phyloP scores from a whole-genome alignment of 2,113 vertebrate genomes.

The Accipiter cooperii region DNA sequence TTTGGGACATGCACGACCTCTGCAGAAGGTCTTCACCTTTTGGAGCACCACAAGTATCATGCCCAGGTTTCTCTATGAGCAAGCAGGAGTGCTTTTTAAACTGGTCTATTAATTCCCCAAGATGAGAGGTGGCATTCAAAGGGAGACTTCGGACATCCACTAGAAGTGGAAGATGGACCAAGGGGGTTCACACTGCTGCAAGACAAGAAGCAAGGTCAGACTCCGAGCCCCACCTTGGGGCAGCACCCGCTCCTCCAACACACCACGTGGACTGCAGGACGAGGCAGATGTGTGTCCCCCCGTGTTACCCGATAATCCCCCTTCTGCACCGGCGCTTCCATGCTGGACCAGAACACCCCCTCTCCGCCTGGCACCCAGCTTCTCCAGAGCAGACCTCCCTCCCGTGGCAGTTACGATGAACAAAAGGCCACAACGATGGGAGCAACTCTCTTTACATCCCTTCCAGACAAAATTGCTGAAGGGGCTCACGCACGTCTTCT shows the following conservation, averaged over 20 bases:
- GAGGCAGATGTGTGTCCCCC: background rate
- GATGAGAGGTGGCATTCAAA: background rate
- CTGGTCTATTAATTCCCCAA: background rate
- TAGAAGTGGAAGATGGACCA: background rate
- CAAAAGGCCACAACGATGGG: background rate
- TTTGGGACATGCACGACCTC: background rate
- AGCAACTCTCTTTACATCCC: background rate
- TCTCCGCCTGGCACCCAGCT: background rate
- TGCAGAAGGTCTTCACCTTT: background rate
- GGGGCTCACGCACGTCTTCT: accelerated
- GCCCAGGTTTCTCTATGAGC: background rate
- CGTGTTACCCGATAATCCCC: accelerated
- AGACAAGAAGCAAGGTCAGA: background rate
- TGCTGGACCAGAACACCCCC: background rate
- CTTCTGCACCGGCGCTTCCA: accelerated
- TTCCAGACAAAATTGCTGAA: background rate
- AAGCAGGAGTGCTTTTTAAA: background rate
- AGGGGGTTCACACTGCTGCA: background rate
- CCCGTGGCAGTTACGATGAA: background rate
- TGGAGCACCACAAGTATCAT: background rate
- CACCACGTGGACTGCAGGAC: background rate
- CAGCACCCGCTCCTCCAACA: background rate
- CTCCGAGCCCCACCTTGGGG: background rate
- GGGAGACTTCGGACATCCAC: background rate
- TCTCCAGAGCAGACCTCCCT: background rate